These are phyloP conservation scores for Neopipo cinnamomea DNA, from an alignment of 2,113 vertebrate species.

Conservation along the genomic window DNA sequence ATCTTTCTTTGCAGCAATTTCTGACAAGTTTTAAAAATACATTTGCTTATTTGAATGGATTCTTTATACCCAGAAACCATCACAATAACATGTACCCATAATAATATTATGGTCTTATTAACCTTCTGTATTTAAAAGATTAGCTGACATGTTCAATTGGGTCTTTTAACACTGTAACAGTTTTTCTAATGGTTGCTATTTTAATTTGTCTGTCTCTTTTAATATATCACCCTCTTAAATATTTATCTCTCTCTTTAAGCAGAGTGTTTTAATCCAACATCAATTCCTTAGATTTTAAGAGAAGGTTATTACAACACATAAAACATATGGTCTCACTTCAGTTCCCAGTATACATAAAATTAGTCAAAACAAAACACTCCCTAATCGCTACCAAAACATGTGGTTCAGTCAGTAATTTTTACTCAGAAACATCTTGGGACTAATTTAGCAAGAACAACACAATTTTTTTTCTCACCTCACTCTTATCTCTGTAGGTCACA, in stretches of 20 bases:
- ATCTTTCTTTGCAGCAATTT: background rate
- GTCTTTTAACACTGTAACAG: background rate
- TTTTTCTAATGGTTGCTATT: background rate
- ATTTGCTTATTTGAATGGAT: background rate
- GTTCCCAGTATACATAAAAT: background rate
- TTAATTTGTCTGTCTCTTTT: constrained; percentile 36
- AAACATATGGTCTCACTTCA: constrained; percentile 30
- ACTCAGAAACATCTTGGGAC: constrained; percentile 27
- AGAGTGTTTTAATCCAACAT: background rate
- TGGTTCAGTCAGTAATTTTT: constrained; percentile 49
- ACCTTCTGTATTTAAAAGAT: background rate
- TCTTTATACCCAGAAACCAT: background rate
- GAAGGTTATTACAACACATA: constrained; percentile 34
- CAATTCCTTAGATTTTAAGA: background rate
- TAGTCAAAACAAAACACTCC: constrained; percentile 11
- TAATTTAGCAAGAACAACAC: constrained; percentile 45
- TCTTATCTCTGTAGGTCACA: constrained; percentile 25
- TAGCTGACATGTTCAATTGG: background rate
- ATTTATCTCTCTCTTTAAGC: constrained; percentile 3
- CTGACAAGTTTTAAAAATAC: background rate
- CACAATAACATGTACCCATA: background rate
- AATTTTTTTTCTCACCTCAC: background rate
- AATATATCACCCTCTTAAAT: constrained; percentile 28
- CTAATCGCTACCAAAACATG: constrained; percentile 16
- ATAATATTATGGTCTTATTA: background rate